Conservation (phyloP, 2,113 vertebrate genomes). For the Circaetus gallicus region DNA sequence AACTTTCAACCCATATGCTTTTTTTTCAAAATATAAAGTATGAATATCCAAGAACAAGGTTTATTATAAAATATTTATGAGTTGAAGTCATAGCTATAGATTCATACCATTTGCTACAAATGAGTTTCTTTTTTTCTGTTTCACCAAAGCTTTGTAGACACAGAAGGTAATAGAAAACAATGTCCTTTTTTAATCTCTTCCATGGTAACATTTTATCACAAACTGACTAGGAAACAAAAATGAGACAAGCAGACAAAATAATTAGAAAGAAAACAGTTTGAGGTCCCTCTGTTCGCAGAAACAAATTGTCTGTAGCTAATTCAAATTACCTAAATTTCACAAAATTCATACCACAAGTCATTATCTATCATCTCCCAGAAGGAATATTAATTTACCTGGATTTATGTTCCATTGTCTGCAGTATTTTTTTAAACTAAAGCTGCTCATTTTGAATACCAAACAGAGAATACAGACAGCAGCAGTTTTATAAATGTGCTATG, state of each 20-base stretch:
- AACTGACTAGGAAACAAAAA: neutral
- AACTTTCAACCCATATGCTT: neutral
- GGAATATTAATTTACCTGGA: conserved; percentile 1
- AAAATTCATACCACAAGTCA: neutral
- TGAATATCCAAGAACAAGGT: neutral
- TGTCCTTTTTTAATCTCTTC: neutral
- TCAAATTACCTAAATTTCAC: neutral
- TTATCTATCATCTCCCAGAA: neutral
- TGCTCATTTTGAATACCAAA: neutral
- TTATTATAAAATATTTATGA: neutral
- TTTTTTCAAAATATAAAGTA: neutral
- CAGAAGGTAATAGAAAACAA: neutral
- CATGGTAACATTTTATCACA: neutral
- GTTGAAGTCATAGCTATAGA: neutral
- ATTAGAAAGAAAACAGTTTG: neutral
- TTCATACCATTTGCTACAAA: neutral
- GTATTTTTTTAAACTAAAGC: neutral
- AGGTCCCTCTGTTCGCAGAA: neutral
- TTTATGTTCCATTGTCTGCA: neutral
- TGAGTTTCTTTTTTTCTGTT: neutral
- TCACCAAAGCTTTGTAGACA: neutral
- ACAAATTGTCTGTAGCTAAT: neutral
- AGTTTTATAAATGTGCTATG: neutral
- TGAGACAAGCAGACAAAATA: neutral
- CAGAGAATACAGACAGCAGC: neutral